A percentile compares a stretch with the other conserved stretches of the same genome.
Conservation (phyloP, 2,113 vertebrate genomes). For the Castor canadensis region DNA sequence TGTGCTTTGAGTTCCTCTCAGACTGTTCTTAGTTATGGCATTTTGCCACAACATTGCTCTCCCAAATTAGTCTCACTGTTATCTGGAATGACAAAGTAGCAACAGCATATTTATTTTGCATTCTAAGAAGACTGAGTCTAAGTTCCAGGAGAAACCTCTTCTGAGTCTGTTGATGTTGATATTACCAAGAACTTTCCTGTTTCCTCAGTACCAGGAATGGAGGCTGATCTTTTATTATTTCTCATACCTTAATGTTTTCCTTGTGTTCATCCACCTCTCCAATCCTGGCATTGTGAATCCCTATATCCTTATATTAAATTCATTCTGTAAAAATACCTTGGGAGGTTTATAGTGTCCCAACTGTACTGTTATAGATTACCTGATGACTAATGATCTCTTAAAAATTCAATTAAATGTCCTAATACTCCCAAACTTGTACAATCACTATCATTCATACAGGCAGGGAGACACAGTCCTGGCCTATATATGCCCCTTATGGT, state of each 20-base stretch:
- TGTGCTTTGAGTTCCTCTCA: neutral
- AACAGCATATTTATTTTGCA: neutral
- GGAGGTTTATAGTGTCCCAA: neutral
- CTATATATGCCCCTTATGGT: neutral
- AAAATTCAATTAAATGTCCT: neutral
- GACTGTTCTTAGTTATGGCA: rapidly evolving
- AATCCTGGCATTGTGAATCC: neutral
- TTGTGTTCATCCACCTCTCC: rapidly evolving
- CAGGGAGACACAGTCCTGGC: neutral
- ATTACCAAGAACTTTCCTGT: neutral
- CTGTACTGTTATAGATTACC: neutral
- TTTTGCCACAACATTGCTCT: neutral
- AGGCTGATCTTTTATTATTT: neutral
- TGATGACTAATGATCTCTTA: neutral
- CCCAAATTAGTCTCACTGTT: neutral
- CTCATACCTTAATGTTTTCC: neutral
- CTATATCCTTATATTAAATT: neutral
- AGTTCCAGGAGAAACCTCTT: neutral
- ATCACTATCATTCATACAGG: neutral
- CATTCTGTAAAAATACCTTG: neutral
- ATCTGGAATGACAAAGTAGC: neutral
- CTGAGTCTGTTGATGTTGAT: neutral
- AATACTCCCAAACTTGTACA: neutral
- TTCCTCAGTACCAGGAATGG: neutral
- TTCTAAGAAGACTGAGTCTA: neutral